Evolutionary conservation across 2,113 vertebrate genomes (phyloP).

Genomic region (Seriola rivoliana): DNA sequence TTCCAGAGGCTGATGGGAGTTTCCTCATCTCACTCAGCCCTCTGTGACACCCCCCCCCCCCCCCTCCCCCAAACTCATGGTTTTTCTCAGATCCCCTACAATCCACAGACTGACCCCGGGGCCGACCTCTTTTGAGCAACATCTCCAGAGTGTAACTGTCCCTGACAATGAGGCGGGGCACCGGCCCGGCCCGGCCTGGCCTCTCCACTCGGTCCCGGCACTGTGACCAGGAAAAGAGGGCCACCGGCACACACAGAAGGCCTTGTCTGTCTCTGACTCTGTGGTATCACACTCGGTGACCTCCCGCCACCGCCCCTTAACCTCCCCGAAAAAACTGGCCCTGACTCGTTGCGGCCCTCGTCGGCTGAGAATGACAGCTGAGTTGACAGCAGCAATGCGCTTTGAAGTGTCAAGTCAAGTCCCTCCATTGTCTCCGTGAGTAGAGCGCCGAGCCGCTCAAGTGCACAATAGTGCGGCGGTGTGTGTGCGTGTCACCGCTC

Average conservation of each 20-base stretch:
- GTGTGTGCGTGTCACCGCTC: slow-evolving; percentile 33
- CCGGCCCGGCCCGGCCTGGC: slow-evolving; percentile 55
- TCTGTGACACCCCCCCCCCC: slow-evolving; percentile 33
- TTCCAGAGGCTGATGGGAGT: slow-evolving; percentile 22
- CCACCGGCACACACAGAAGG: slow-evolving; percentile 84
- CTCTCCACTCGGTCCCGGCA: slow-evolving; percentile 42
- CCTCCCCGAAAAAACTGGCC: slow-evolving; percentile 73
- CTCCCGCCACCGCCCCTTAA: slow-evolving; percentile 52
- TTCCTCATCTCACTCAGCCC: slow-evolving; percentile 26
- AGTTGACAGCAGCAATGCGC: slow-evolving; percentile 97
- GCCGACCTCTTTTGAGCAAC: slow-evolving; percentile 91
- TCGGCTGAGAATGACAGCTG: slow-evolving; percentile 90
- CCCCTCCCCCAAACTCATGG: not conserved
- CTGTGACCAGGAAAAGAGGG: slow-evolving; percentile 63
- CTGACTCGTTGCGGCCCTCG: slow-evolving; percentile 67
- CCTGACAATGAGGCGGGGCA: slow-evolving; percentile 90
- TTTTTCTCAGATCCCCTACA: slow-evolving; percentile 78
- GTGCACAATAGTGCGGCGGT: slow-evolving; percentile 68
- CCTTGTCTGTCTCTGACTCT: slow-evolving; percentile 67
- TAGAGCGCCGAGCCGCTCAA: slow-evolving; percentile 68
- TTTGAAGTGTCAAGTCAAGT: slow-evolving; percentile 95
- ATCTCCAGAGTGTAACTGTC: slow-evolving; percentile 95
- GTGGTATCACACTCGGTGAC: slow-evolving; percentile 57
- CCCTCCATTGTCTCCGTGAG: slow-evolving; percentile 89
- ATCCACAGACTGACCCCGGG: slow-evolving; percentile 88